A percentile compares a stretch with the other conserved stretches of the same genome.
These are phyloP conservation scores for Mimachlamys varia DNA, from an alignment of 2,888 invertebrate genomes.

Conservation along the genomic window DNA sequence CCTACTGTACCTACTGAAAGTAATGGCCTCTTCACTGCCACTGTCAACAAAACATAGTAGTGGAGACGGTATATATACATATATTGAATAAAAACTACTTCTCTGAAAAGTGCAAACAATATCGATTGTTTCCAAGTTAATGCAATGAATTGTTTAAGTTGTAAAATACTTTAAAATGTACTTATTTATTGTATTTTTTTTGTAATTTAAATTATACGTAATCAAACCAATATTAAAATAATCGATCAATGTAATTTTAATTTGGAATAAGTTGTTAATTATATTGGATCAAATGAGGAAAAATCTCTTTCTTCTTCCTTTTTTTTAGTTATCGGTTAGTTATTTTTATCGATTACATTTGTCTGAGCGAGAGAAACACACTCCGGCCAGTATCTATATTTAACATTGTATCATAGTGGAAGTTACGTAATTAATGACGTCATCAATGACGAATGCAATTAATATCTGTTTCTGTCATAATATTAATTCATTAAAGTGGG, in stretches of 20 bases:
- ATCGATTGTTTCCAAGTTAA: not conserved
- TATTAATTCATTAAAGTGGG: not conserved
- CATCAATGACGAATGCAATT: not conserved
- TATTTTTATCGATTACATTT: not conserved
- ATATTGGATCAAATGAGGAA: slow-evolving; percentile 16
- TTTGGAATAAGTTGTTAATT: not conserved
- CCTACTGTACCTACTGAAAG: not conserved
- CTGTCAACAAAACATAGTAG: not conserved
- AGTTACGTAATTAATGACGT: not conserved
- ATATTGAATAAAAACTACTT: not conserved
- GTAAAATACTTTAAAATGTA: slow-evolving; percentile 3
- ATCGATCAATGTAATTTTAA: not conserved
- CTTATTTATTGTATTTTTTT: slow-evolving; percentile 23
- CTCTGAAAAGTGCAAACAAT: not conserved
- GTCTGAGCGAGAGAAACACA: slow-evolving; percentile 18
- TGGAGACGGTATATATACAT: not conserved
- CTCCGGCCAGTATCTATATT: slow-evolving; percentile 31
- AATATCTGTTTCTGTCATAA: not conserved
- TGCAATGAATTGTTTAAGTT: not conserved
- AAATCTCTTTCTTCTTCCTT: slow-evolving; percentile 22
- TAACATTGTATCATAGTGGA: slow-evolving; percentile 18
- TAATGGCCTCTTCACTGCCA: slow-evolving; percentile 4
- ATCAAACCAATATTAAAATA: not conserved
- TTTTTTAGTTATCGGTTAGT: not conserved
- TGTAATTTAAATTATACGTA: slow-evolving; percentile 24